Base-by-base conservation (phyloP, 2,888 invertebrate species). In the Drosophila kuntzei region DNA sequence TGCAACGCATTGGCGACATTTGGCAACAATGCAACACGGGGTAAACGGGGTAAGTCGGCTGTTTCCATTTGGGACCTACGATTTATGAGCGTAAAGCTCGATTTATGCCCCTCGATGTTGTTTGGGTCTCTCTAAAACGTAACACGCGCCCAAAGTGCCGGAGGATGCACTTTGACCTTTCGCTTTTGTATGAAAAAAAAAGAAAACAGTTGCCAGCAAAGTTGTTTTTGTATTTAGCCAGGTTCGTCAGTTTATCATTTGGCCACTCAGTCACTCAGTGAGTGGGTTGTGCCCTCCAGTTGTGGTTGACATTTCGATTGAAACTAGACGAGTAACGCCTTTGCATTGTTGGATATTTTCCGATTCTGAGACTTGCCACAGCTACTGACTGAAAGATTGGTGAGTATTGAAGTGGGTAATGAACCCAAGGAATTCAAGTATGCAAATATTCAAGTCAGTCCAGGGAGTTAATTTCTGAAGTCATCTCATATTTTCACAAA, bases 241-340 rank as follows among this genome's bases (percentile, higher is more conserved):
- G 55, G 11, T 18, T 41, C 12, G 53, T 20, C 62, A 54, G 49
- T 37, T 27, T 22, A 22, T 22, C 22, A 22, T 2, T 22, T 22
- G 22, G 22, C 22, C 22, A 22, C 22, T 39, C 22, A 37, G 58
- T 16, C 32, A 25, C 25, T 34, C 16, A 25, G 53, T 51, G 60
- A 76, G 53, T 75, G 63, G 78, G 75, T 14, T 64, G 53, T 61
- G 63, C 75, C 79, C 75, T 39, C 61, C 47, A 67, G 79, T 61
- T 53, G 63, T 47, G 61, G 58, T 63, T 79, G 77, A 71, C 77
- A 77, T 77, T 77, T 79, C 37, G 62, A 50, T 41, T 60, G 57
- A 57, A 74, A 59, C 58, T 34, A 43, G 50, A 36, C 44, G 53
- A 54, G 50, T 14, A 59, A 61, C 63, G 72, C 57, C 65, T 69